Conservation (phyloP, 1,140 invertebrate species). For the Drosophila mauritiana region DNA sequence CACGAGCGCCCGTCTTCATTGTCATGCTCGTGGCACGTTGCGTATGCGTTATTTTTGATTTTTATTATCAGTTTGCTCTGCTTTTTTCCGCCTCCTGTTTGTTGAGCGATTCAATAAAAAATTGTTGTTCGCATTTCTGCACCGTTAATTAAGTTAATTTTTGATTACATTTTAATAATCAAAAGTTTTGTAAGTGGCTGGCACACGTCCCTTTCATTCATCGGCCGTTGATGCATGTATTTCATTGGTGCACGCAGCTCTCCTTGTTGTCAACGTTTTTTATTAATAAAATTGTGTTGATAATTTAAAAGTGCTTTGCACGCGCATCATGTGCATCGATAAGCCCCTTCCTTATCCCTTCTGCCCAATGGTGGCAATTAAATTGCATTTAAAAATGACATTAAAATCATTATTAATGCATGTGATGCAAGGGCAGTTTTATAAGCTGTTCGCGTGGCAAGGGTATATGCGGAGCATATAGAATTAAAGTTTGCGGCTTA, state of each 20-base stretch:
- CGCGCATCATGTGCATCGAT: conserved; percentile 75
- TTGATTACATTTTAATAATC: conserved; percentile 82
- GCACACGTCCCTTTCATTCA: conserved; percentile 31
- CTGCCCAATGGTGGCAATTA: conserved; percentile 57
- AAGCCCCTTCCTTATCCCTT: conserved; percentile 52
- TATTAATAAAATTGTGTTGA: conserved; percentile 73
- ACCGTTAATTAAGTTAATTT: conserved; percentile 80
- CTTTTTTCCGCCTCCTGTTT: conserved; percentile 9
- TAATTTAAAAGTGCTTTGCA: conserved; percentile 81
- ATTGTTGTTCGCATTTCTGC: conserved; percentile 49
- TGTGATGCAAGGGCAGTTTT: conserved; percentile 20
- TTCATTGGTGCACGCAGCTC: conserved; percentile 6
- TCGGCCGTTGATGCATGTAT: conserved; percentile 6
- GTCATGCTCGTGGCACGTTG: conserved; percentile 38
- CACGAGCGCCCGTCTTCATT: conserved; percentile 16
- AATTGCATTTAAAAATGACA: conserved; percentile 71
- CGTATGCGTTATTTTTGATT: conserved; percentile 75
- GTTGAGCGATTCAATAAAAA: conserved; percentile 49
- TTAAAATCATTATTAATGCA: conserved; percentile 63
- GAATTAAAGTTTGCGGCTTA: background rate
- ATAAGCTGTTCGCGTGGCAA: conserved; percentile 36
- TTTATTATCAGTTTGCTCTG: conserved; percentile 62
- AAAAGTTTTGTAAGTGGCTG: conserved; percentile 62
- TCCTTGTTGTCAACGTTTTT: conserved; percentile 18
- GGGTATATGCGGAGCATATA: conserved; percentile 18